Percentiles rank a stretch among this genome's conserved stretches.
Evolutionary conservation across 2,797 vertebrate genomes (phyloP).

Genomic region (Pygocentrus nattereri): DNA sequence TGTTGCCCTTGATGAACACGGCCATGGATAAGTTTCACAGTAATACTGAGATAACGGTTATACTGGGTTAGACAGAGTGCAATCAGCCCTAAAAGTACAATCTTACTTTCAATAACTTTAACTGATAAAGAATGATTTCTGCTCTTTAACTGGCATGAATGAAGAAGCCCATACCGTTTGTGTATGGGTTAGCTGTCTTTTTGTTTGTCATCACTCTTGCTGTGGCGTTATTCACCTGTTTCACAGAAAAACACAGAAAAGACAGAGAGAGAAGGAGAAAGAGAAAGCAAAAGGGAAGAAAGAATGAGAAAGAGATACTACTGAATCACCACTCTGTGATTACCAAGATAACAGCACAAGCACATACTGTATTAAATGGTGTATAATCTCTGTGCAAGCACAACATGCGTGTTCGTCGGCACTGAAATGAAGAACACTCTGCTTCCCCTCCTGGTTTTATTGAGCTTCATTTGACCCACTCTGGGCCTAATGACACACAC

Average conservation of each 20-base stretch:
- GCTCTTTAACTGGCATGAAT: background rate
- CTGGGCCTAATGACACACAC: background rate
- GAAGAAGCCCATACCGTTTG: slow-evolving; percentile 45
- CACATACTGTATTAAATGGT: background rate
- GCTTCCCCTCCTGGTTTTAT: background rate
- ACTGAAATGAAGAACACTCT: background rate
- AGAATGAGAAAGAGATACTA: no score
- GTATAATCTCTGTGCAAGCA: slow-evolving; percentile 15
- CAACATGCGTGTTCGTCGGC: slow-evolving; percentile 4
- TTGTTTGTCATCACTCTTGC: slow-evolving; percentile 98
- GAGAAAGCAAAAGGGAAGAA: background rate
- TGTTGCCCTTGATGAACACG: no score
- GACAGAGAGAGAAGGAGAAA: background rate
- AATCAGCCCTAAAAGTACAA: background rate
- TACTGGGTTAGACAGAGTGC: no score
- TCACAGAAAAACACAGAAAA: background rate
- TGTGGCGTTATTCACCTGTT: slow-evolving; percentile 95
- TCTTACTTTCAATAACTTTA: background rate
- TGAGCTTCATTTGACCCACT: background rate
- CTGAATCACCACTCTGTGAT: background rate
- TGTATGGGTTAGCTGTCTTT: slow-evolving; percentile 92
- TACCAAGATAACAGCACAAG: background rate
- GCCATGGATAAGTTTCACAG: no score
- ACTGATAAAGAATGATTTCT: background rate
- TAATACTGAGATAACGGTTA: no score